These are phyloP conservation scores for Euura lappo DNA, from an alignment of 1,140 invertebrate genomes.

Conservation along the genomic window DNA sequence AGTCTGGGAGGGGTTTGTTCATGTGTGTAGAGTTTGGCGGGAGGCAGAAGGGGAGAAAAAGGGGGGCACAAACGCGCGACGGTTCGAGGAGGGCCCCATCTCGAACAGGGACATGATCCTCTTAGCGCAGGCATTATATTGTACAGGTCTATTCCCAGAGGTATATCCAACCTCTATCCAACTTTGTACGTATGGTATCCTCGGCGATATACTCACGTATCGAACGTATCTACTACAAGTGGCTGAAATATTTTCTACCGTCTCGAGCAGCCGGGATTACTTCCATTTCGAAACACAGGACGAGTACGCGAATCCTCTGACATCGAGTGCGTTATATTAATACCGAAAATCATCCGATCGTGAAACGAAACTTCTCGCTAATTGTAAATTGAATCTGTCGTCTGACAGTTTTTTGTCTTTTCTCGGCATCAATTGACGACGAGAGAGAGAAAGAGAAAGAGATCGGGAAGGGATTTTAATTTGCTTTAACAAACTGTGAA, in stretches of 20 bases:
- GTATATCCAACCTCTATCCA: background rate
- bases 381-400: no score
- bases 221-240: constrained; percentile 3
- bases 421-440: no score
- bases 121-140: background rate
- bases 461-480: no score
- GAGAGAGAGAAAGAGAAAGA: no score
- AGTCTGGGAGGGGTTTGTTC: no score
- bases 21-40: no score
- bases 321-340: background rate
- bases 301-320: background rate
- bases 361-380: background rate
- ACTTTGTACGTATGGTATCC: background rate
- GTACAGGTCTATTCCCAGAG: background rate
- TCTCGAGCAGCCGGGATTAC: background rate
- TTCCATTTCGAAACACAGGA: background rate
- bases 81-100: background rate
- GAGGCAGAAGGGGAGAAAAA: background rate
- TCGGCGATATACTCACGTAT: background rate
- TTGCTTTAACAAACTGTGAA: no score
- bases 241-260: constrained; percentile 1
- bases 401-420: no score
- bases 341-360: background rate
- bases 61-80: background rate
- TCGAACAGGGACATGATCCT: constrained; percentile 2